Conservation (phyloP, 2,113 vertebrate species). For the Dicerorhinus sumatrensis region DNA sequence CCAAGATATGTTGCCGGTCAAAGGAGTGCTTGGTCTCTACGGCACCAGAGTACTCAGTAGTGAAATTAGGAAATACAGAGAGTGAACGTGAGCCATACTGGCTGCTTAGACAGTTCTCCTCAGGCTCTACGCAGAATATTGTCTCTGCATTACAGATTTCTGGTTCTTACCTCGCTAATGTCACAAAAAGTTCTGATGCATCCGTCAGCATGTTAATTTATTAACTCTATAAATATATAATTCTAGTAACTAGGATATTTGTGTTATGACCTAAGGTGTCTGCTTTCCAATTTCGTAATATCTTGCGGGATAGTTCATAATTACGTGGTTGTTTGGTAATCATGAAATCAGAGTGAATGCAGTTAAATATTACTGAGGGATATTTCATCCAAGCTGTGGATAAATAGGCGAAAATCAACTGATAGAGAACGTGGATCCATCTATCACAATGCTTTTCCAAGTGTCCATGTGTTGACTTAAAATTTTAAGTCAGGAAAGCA, state of each 20-base stretch:
- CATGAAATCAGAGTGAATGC: neutral
- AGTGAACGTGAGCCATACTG: neutral
- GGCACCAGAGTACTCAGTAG: neutral
- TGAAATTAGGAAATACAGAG: neutral
- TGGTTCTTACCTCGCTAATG: neutral
- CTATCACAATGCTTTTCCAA: neutral
- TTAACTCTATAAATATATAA: neutral
- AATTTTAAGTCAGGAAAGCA: neutral
- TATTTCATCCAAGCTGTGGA: neutral
- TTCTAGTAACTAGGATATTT: neutral
- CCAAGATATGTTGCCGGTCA: neutral
- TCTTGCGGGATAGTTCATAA: neutral
- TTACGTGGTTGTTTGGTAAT: neutral
- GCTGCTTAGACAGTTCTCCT: neutral
- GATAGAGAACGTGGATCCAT: neutral
- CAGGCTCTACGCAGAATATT: neutral
- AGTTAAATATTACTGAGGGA: neutral
- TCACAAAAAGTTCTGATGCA: neutral
- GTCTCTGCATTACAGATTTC: neutral
- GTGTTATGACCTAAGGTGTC: neutral
- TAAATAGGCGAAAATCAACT: neutral
- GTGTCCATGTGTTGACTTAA: neutral
- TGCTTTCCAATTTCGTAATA: slow-evolving; percentile 8
- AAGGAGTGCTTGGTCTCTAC: neutral
- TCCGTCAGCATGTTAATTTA: neutral